A percentile compares a stretch with the other conserved stretches of the same genome.
These are phyloP conservation scores for Saccopteryx bilineata DNA, from an alignment of 2,113 vertebrate species.

Conservation along the genomic window DNA sequence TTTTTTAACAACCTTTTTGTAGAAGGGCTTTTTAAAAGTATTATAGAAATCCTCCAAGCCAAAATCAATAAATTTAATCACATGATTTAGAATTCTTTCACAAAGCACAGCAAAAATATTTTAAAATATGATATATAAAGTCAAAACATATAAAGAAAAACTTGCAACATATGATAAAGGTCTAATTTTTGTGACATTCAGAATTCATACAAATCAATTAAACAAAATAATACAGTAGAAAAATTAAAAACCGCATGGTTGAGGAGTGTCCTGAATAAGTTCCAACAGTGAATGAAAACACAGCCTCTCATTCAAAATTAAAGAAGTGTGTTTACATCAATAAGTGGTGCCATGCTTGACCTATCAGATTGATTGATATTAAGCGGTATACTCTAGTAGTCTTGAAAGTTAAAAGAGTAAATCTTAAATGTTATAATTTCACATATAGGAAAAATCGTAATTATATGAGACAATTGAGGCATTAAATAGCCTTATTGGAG, in stretches of 20 bases:
- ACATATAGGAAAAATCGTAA: not conserved
- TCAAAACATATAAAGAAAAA: slow-evolving; percentile 6
- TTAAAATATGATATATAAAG: not conserved
- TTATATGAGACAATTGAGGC: not conserved
- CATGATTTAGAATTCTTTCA: not conserved
- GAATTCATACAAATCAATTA: not conserved
- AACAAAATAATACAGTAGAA: not conserved
- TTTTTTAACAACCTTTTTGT: not conserved
- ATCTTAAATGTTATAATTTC: not conserved
- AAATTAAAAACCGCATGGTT: not conserved
- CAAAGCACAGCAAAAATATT: not conserved
- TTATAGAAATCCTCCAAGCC: not conserved
- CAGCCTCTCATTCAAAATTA: not conserved
- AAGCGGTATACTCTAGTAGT: not conserved
- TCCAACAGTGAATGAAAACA: not conserved
- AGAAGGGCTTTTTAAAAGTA: not conserved
- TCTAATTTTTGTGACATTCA: slow-evolving; percentile 21
- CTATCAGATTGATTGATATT: not conserved
- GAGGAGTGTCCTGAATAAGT: not conserved
- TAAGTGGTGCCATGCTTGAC: not conserved
- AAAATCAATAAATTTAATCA: not conserved
- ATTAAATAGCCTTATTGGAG: not conserved
- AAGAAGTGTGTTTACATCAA: not conserved
- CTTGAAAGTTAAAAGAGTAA: not conserved
- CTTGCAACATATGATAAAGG: not conserved